Evolutionary conservation across 92 coral and sea anemone genomes (phyloP).

Genomic region (Heliopora coerulea): DNA sequence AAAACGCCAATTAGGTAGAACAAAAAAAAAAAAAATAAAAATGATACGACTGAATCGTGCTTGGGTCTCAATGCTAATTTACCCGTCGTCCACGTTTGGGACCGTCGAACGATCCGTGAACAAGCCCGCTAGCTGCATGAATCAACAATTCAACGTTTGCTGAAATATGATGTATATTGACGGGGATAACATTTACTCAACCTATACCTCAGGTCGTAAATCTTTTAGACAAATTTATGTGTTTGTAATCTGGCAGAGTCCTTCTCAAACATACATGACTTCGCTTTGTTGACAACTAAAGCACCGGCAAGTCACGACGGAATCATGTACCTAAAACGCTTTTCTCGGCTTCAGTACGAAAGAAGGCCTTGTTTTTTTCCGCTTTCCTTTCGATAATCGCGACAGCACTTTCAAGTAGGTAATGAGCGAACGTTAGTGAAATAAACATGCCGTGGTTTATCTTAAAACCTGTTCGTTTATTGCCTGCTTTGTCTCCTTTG

Average conservation of each 20-base stretch:
- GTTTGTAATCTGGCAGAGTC: constrained; percentile 39
- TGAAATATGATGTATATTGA: not conserved
- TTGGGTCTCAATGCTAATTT: constrained; percentile 5
- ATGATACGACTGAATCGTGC: constrained; percentile 23
- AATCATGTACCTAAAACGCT: too few relatives aligned
- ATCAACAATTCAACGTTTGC: not conserved
- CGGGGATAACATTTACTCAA: constrained; percentile 22
- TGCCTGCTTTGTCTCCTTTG: constrained; percentile 25
- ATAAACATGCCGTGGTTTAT: constrained; percentile 3
- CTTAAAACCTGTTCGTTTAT: constrained; percentile 9
- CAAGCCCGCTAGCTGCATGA: not conserved
- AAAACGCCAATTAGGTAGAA: constrained; percentile 27
- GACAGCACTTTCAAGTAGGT: not conserved
- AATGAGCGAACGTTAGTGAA: not conserved
- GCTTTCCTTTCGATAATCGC: too few relatives aligned
- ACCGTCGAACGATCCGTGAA: not conserved
- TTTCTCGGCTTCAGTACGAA: too few relatives aligned
- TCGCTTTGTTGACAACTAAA: constrained; percentile 35
- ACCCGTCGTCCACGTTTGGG: constrained; percentile 6
- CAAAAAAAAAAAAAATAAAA: constrained; percentile 7
- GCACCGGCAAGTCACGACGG: not conserved
- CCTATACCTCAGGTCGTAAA: not conserved
- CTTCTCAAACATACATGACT: constrained; percentile 29
- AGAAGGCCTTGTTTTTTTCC: too few relatives aligned
- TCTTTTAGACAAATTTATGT: constrained; percentile 33